Percentiles rank a stretch among this genome's conserved stretches.
These are phyloP conservation scores for Meda fulgida DNA, from an alignment of 2,797 vertebrate genomes.

Conservation along the genomic window DNA sequence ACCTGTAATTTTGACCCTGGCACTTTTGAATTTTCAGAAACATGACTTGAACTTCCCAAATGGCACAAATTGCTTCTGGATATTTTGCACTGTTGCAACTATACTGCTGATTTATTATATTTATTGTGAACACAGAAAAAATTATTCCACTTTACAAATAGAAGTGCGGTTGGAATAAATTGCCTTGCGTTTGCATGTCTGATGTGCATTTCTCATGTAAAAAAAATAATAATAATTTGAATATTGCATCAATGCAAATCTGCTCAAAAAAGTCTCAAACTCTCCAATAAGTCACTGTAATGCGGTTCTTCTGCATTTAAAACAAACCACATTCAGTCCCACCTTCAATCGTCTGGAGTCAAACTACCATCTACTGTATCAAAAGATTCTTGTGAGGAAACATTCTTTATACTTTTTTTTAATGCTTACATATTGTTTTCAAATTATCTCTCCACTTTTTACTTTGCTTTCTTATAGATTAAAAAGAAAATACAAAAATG, in stretches of 20 bases:
- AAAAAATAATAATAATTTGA: not conserved
- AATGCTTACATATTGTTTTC: not conserved
- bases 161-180: not conserved
- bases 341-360: not conserved
- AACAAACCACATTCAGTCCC: not conserved
- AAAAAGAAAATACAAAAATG: not conserved
- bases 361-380: not conserved
- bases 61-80: not conserved
- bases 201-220: not conserved
- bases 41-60: not conserved
- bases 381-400: not conserved
- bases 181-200: not conserved
- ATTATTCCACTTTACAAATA: not conserved
- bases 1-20: no score
- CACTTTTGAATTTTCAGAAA: not conserved
- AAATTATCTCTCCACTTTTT: not conserved
- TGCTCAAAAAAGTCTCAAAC: not conserved
- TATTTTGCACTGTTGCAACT: not conserved
- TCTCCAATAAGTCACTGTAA: not conserved
- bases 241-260: slow-evolving; percentile 28
- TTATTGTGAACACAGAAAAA: not conserved
- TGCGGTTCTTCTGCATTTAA: not conserved
- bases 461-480: not conserved
- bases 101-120: not conserved
- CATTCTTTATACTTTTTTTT: not conserved